Base-by-base conservation (phyloP, 2,113 vertebrate genomes). In the Protobothrops flavoviridis region DNA sequence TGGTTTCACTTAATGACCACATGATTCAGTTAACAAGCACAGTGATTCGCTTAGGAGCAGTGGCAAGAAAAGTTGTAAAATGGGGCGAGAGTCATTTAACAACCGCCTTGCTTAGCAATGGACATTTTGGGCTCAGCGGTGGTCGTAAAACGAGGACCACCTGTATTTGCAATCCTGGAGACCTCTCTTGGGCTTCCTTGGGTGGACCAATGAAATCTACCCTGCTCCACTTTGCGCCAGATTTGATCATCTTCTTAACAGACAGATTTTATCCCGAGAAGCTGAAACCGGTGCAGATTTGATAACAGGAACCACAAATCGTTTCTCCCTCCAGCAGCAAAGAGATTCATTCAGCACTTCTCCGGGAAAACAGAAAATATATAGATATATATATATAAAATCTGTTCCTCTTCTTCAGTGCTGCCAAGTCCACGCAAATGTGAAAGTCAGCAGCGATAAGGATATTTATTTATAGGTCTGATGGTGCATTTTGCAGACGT, bases 321-420 rank as follows among this genome's bases (percentile, higher is more conserved):
- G 39, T 12, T 21, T 90, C 91, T 85, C 57, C 85, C 86, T 57
- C 26, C 29, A 0, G 0, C 93, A 43, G 9, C 85, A 93, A 90
- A 93, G 33, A 57, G 20, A 92, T 7, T 55, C 59, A 21, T 17
- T 93, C 88, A 90, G 53, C 88, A 23, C 10, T 89, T 69, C 50
- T 50, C 26, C 48, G 3, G 21, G 33, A 20, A 85, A 92, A 81
- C 92, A 87, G 15, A 48, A 92, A 93, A 92, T n/a, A n/a, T n/a
- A n/a, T n/a, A 29, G 3, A 24, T 39, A 39, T 39, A 39, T 39
- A 39, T 39, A 85, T 4, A 81, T 1, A 33, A 89, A 90, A 88
- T 94, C 90, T 94, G 59, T 21, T 93, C 69, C 87, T 89, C 74
- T 33, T 24, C 43, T 85, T 88, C 69, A 91, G 94, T 87, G 43